Evolutionary conservation across 2,888 invertebrate genomes (phyloP).

Genomic region (Aspidiotus destructor): DNA sequence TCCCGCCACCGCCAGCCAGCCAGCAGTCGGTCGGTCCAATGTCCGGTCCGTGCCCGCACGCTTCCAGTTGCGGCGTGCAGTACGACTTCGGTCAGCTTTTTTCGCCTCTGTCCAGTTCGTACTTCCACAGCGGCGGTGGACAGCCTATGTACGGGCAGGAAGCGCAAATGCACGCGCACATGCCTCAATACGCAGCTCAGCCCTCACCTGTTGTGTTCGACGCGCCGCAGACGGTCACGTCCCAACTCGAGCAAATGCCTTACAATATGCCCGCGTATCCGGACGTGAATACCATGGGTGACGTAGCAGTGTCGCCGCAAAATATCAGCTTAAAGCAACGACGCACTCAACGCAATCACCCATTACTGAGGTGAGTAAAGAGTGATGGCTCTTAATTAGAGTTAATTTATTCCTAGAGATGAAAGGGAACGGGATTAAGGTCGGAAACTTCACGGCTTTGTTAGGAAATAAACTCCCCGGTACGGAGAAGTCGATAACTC

Average conservation of each 20-base stretch:
- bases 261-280: neutral
- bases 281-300: slow-evolving; percentile 1
- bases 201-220: slow-evolving; percentile 23
- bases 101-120: neutral
- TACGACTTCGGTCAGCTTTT: slow-evolving; percentile 35
- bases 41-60: slow-evolving; percentile 38
- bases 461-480: too few species aligned
- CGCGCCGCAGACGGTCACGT: slow-evolving; percentile 34
- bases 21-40: neutral
- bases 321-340: slow-evolving; percentile 43
- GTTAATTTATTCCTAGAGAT: too few species aligned
- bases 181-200: slow-evolving; percentile 36
- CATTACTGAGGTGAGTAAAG: slow-evolving; percentile 45
- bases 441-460: too few species aligned
- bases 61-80: slow-evolving; percentile 38
- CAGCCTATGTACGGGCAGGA: slow-evolving; percentile 37
- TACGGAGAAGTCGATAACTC: too few species aligned
- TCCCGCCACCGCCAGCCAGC: slow-evolving; percentile 23
- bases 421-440: too few species aligned
- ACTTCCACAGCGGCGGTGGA: neutral
- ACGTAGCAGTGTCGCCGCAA: neutral
- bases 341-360: slow-evolving; percentile 56
- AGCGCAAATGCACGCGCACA: slow-evolving; percentile 39
- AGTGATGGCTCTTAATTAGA: too few species aligned
- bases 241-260: slow-evolving; percentile 36